Percentiles rank a stretch among this genome's conserved stretches.
Conservation (phyloP, 2,797 vertebrate genomes). For the Lithobates sylvaticus region DNA sequence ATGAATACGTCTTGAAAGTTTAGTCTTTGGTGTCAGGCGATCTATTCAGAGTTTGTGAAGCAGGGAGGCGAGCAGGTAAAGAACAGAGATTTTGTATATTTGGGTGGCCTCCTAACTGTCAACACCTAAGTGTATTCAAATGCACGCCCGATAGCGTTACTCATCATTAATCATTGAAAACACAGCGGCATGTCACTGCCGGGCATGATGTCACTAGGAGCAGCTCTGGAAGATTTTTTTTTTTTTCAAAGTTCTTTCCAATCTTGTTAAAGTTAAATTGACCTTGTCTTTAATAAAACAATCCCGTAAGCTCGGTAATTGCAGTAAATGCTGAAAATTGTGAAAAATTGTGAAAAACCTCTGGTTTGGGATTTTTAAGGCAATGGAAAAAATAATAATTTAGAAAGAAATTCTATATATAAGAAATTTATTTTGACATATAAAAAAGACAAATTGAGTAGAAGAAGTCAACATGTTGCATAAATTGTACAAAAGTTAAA, state of each 20-base stretch:
- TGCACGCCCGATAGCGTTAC: constrained; percentile 25
- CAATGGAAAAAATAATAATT: too few species aligned
- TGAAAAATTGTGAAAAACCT: too few species aligned
- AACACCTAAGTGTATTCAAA: constrained; percentile 55
- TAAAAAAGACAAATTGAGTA: too few species aligned
- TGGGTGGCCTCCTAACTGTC: constrained; percentile 59
- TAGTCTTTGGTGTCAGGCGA: constrained; percentile 72
- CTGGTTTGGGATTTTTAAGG: too few species aligned
- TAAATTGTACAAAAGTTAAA: too few species aligned
- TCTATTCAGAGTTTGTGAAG: constrained; percentile 81
- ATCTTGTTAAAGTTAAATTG: constrained; percentile 53
- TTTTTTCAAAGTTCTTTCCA: constrained; percentile 47
- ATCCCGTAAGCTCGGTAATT: constrained; percentile 12
- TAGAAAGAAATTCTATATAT: too few species aligned
- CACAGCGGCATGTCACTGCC: background rate
- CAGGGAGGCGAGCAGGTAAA: constrained; percentile 79
- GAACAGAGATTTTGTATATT: constrained; percentile 60
- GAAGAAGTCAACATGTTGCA: too few species aligned
- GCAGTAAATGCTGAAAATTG: constrained; percentile 6
- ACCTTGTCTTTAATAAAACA: constrained; percentile 42
- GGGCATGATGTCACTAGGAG: constrained; percentile 45
- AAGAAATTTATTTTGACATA: too few species aligned
- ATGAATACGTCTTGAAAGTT: constrained; percentile 65
- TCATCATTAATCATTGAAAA: constrained; percentile 55
- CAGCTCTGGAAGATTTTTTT: constrained; percentile 8